phyloP scores from a whole-genome alignment of 2,888 invertebrate species.

The Brenthis daphne region DNA sequence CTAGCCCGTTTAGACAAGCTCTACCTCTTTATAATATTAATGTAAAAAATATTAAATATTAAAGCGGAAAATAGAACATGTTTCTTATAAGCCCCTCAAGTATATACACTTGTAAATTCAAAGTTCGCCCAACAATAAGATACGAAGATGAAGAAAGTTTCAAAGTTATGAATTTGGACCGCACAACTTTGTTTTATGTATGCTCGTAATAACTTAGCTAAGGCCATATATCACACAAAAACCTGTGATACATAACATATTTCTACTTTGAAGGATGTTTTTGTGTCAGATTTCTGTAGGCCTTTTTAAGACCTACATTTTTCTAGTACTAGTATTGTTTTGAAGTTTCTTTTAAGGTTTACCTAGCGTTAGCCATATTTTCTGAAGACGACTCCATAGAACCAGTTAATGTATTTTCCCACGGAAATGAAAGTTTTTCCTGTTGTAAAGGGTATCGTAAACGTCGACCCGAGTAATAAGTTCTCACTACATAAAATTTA shows the following conservation, averaged over 20 bases:
- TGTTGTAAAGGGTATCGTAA: too few species aligned
- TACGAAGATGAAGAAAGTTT: slow-evolving; percentile 5
- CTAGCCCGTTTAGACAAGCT: too few species aligned
- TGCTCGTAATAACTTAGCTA: slow-evolving; percentile 1
- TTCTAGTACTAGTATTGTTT: not conserved
- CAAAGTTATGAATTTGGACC: slow-evolving; percentile 1
- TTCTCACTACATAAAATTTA: too few species aligned
- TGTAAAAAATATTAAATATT: slow-evolving; percentile 4
- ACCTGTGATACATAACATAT: not conserved
- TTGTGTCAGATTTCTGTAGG: not conserved
- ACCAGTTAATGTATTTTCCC: too few species aligned
- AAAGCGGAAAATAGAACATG: not conserved
- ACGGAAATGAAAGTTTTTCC: too few species aligned
- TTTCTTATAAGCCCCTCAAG: not conserved
- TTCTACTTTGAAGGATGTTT: not conserved
- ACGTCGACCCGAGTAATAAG: too few species aligned
- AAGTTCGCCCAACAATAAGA: slow-evolving; percentile 13
- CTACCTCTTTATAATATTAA: not conserved
- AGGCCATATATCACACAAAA: not conserved
- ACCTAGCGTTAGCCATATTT: too few species aligned
- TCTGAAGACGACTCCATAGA: too few species aligned
- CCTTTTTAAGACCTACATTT: not conserved
- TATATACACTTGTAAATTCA: not conserved
- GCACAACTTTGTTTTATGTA: slow-evolving; percentile 1
- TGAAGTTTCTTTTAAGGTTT: too few species aligned